A percentile compares a stretch with the other conserved stretches of the same genome.
These are phyloP conservation scores for Phenganax subtilis DNA, from an alignment of 92 coral and sea anemone species.

Conservation along the genomic window DNA sequence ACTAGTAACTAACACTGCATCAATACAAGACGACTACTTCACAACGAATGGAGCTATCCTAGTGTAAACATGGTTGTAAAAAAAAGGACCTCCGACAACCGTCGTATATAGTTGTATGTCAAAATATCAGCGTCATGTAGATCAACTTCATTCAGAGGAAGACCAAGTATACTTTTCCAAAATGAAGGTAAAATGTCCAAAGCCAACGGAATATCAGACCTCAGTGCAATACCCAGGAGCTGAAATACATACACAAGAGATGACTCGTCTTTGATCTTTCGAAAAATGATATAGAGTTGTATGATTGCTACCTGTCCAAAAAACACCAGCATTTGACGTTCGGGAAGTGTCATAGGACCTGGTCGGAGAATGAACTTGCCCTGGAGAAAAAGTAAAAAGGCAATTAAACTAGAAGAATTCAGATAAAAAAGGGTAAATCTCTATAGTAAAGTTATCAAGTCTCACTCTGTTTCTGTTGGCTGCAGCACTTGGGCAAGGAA, in stretches of 20 bases:
- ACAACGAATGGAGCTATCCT: background rate
- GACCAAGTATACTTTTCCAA: conserved; percentile 91
- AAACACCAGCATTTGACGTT: conserved; percentile 74
- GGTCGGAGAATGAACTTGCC: conserved; percentile 87
- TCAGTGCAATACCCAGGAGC: conserved; percentile 88
- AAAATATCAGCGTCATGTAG: conserved; percentile 81
- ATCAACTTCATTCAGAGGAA: conserved; percentile 69
- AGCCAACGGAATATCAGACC: conserved; percentile 94
- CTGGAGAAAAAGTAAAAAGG: conserved; percentile 35
- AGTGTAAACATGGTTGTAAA: background rate
- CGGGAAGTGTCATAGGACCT: conserved; percentile 77
- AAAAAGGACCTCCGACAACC: conserved; percentile 75
- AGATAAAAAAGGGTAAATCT: background rate
- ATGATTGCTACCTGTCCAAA: conserved; percentile 80
- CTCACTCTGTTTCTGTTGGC: conserved; percentile 91
- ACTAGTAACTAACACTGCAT: background rate
- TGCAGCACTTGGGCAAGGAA: conserved; percentile 95
- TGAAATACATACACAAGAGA: conserved; percentile 22
- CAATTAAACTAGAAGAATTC: background rate
- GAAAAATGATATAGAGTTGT: background rate
- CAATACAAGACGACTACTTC: background rate
- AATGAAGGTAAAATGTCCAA: conserved; percentile 85
- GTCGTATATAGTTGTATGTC: conserved; percentile 86
- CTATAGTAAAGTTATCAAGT: too few relatives aligned
- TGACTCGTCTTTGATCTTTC: background rate